A percentile compares a stretch with the other conserved stretches of the same genome.
phyloP scores from a whole-genome alignment of 2,797 vertebrate genomes.

The Darevskia nairensis region DNA sequence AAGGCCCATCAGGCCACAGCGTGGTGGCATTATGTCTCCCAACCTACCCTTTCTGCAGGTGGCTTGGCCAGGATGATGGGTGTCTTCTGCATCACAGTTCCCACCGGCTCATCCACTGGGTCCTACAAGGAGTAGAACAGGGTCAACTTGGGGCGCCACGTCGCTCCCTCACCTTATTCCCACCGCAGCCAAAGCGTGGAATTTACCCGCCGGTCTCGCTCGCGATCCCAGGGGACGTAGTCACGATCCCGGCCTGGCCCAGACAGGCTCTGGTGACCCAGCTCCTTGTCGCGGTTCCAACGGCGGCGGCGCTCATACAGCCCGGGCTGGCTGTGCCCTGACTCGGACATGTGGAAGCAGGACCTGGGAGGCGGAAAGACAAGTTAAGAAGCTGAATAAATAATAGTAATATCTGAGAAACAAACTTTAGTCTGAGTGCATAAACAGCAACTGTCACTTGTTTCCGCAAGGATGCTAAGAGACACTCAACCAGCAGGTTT shows the following conservation, averaged over 20 bases:
- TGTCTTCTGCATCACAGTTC: constrained; percentile 88
- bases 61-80: constrained; percentile 94
- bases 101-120: constrained; percentile 85
- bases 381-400: not conserved
- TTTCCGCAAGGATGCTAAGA: not conserved
- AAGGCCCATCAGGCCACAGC: not conserved
- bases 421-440: not conserved
- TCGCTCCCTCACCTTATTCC: not conserved
- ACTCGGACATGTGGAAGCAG: constrained; percentile 84
- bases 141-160: constrained; percentile 24
- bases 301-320: constrained; percentile 89
- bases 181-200: not conserved
- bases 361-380: not conserved
- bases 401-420: not conserved
- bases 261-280: constrained; percentile 87
- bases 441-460: not conserved
- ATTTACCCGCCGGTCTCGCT: constrained; percentile 76
- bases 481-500: not conserved
- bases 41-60: constrained; percentile 86
- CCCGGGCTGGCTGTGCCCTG: constrained; percentile 92
- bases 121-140: constrained; percentile 76
- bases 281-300: constrained; percentile 87
- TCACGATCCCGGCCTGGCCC: constrained; percentile 90
- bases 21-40: not conserved
- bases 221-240: constrained; percentile 85